Conservation (phyloP, 2,113 vertebrate genomes). For the Pachycephala philippinensis region DNA sequence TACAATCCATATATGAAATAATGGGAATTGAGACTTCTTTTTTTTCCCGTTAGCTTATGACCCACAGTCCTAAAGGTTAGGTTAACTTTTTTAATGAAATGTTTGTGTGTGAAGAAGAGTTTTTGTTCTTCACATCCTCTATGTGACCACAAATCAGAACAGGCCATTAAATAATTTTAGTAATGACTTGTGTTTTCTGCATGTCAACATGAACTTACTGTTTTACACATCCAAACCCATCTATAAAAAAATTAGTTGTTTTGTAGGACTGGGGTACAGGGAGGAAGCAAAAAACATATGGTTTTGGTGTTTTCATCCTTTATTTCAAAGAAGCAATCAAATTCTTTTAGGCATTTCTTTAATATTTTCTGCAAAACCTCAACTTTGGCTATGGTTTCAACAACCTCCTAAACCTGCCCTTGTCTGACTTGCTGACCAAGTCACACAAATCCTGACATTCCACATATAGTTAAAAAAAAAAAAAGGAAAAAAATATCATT, state of each 20-base stretch:
- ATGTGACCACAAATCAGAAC: neutral
- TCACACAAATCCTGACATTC: neutral
- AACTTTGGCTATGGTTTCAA: neutral
- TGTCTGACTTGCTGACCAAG: neutral
- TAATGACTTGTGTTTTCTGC: neutral
- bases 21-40: neutral
- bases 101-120: rapidly evolving
- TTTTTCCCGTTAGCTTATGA: neutral
- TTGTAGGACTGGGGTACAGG: neutral
- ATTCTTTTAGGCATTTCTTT: neutral
- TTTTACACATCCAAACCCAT: neutral
- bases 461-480: neutral
- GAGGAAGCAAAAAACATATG: neutral
- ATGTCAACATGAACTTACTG: neutral
- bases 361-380: neutral
- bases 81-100: neutral
- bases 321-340: neutral
- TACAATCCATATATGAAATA: neutral
- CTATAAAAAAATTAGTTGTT: neutral
- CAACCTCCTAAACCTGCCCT: neutral
- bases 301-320: neutral
- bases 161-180: neutral
- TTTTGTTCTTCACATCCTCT: neutral
- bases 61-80: neutral
- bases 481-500: rapidly evolving